These are phyloP conservation scores for Choloepus didactylus DNA, from an alignment of 2,797 vertebrate species.

Conservation along the genomic window DNA sequence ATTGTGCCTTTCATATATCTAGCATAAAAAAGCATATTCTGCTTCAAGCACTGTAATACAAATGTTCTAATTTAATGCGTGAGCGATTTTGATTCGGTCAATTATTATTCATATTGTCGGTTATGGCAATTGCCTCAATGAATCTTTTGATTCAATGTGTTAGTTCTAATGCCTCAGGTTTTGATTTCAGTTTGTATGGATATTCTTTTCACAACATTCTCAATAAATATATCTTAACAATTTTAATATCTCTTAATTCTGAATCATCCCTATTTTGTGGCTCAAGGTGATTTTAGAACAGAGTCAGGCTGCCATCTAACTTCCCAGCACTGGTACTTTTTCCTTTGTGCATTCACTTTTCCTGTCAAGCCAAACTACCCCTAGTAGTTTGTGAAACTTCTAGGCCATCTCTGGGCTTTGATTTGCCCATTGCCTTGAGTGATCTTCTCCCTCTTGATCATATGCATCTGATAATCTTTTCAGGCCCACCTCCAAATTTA, in stretches of 20 bases:
- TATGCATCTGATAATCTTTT: neutral
- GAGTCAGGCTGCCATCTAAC: neutral
- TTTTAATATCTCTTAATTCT: constrained; percentile 50
- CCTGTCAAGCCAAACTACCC: neutral
- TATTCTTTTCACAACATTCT: constrained; percentile 29
- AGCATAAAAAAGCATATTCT: constrained; percentile 84
- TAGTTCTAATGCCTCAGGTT: constrained; percentile 37
- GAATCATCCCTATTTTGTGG: neutral
- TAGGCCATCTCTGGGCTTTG: neutral
- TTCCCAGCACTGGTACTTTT: neutral
- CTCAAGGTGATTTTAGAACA: neutral
- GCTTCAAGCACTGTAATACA: constrained; percentile 88
- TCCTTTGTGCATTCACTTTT: neutral
- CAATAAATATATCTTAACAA: constrained; percentile 53
- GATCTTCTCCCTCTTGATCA: neutral
- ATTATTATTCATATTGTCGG: constrained; percentile 81
- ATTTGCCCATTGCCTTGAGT: neutral
- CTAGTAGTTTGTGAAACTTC: neutral
- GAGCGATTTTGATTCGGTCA: constrained; percentile 88
- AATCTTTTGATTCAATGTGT: constrained; percentile 74
- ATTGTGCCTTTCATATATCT: constrained; percentile 85
- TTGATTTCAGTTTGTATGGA: constrained; percentile 65
- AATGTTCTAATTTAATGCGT: constrained; percentile 91
- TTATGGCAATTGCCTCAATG: constrained; percentile 67
- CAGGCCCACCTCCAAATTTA: neutral